Base-by-base conservation (phyloP, 1,140 invertebrate genomes). In the Orius insidiosus region DNA sequence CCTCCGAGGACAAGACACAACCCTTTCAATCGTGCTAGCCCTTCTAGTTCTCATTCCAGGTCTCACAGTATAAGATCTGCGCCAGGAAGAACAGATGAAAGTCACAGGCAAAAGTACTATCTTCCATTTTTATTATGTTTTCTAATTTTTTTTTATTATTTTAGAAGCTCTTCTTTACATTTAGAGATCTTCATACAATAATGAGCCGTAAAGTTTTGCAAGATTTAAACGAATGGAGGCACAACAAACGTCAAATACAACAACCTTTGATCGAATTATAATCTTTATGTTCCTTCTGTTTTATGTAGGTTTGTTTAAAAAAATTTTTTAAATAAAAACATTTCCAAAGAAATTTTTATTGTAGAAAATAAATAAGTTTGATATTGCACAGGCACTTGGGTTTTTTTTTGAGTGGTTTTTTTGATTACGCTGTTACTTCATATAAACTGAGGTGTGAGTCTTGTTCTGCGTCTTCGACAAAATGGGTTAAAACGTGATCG, bases 1-100 rank as follows among this genome's bases (percentile, higher is more conserved):
- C 76, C 77, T 8, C 76, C 76, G 2, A 61, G 72, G 18, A 69
- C 73, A 14, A 61, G 76, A n/a, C n/a, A 76, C 45, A 79, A 79
- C 62, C 76, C 76, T 1, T 80, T 79, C 39, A 78, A 80, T 54
- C 35, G 35, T 5, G 37, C 30, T 5, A 32, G 18, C 13, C 65
- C 68, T 5, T 19, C 55, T 52, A 51, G 52, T 47, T 19, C 60
- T 53, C 61, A 73, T 56, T 63, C 68, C 47, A 59, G 70, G 40
- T 70, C 69, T 0, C 66, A 70, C 46, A 72, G 66, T 53, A 63
- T 70, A 24, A 59, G 66, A 50, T 71, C 70, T n/a, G 65, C 65
- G 0, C 65, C 68, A 19, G 65, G 65, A 46, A 61, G 65, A 52
- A 64, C 66, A 4, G 65, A 66, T 53, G 57, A 54, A 35, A 40